A percentile compares a stretch with the other conserved stretches of the same genome.
phyloP scores from a whole-genome alignment of 1,140 invertebrate species.

The Papilio machaon region DNA sequence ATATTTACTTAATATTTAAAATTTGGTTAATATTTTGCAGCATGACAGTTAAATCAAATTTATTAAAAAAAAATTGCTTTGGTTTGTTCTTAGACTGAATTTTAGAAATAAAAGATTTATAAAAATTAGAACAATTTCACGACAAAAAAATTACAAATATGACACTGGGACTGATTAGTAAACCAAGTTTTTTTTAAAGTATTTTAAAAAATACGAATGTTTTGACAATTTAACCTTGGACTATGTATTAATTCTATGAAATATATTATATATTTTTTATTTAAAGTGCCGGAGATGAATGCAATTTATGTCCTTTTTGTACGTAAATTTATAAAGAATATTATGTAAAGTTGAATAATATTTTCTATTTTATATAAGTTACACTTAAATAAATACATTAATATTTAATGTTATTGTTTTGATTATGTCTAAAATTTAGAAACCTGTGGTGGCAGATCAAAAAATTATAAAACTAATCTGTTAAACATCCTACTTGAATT shows the following conservation, averaged over 20 bases:
- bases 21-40: slow-evolving; percentile 9
- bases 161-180: slow-evolving; percentile 48
- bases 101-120: slow-evolving; percentile 34
- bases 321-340: slow-evolving; percentile 54
- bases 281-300: neutral
- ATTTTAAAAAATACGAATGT: neutral
- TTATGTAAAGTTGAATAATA: slow-evolving; percentile 68
- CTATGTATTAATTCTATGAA: slow-evolving; percentile 4
- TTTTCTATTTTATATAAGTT: slow-evolving; percentile 71
- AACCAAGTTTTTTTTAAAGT: slow-evolving; percentile 41
- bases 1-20: neutral
- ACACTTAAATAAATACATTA: slow-evolving; percentile 60
- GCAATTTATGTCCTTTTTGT: slow-evolving; percentile 37
- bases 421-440: neutral
- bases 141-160: neutral
- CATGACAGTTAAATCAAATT: slow-evolving; percentile 16
- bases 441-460: neutral
- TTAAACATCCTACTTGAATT: too few relatives aligned
- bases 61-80: neutral
- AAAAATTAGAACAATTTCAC: neutral
- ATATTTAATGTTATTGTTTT: slow-evolving; percentile 34
- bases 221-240: slow-evolving; percentile 23
- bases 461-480: too few relatives aligned
- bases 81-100: slow-evolving; percentile 7
- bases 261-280: slow-evolving; percentile 11